Evolutionary conservation across 2,888 invertebrate species (phyloP).

Genomic region (Sphaerolaimus hirsutus): DNA sequence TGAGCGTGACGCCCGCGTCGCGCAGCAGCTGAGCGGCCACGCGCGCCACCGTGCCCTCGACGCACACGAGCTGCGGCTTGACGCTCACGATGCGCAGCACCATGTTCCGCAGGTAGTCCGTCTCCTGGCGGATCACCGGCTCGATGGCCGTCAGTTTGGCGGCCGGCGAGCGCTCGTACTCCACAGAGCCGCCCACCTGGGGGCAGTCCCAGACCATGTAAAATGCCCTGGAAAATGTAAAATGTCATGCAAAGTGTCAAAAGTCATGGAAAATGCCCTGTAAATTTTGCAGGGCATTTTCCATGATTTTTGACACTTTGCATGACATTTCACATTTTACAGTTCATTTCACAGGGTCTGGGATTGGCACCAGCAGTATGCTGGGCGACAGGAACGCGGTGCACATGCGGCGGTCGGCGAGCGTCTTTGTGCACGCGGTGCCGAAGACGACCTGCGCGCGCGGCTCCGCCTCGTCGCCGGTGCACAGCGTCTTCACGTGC

Average conservation of each 20-base stretch:
- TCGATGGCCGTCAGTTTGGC: conserved; percentile 75
- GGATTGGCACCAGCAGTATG: conserved; percentile 52
- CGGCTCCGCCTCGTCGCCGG: not conserved
- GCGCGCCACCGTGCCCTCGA: conserved; percentile 55
- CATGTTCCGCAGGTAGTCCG: not conserved
- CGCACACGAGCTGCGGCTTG: conserved; percentile 61
- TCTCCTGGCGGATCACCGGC: conserved; percentile 62
- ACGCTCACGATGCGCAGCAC: conserved; percentile 51
- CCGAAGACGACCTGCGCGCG: conserved; percentile 44
- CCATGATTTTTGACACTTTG: no score
- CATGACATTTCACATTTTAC: no score
- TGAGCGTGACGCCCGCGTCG: conserved; percentile 54
- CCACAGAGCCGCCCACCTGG: conserved; percentile 70
- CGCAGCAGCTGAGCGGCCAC: conserved; percentile 64
- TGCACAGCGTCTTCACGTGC: conserved; percentile 51
- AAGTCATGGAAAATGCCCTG: no score
- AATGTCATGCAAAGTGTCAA: no score
- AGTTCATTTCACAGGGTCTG: no score
- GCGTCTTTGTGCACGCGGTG: conserved; percentile 74
- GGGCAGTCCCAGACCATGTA: no score
- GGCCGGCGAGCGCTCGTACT: conserved; percentile 56
- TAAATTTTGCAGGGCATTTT: no score
- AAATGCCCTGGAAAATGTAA: no score
- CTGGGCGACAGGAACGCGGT: conserved; percentile 25
- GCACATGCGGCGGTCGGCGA: conserved; percentile 48